These are phyloP conservation scores for Champsocephalus esox DNA, from an alignment of 2,797 vertebrate species.

Conservation along the genomic window DNA sequence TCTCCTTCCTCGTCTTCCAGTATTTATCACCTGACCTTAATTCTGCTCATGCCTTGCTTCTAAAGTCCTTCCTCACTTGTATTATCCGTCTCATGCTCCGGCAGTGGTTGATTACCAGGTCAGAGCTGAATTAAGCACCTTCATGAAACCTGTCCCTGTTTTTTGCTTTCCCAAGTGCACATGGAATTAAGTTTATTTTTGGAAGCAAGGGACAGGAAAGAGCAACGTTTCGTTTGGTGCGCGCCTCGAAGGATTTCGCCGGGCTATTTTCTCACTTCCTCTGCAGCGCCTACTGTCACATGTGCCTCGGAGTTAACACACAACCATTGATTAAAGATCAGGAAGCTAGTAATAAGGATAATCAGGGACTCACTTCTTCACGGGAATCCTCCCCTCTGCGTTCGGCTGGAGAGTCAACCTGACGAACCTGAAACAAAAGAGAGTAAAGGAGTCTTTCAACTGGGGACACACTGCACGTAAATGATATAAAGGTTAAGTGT, in stretches of 20 bases:
- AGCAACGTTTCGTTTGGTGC: constrained; percentile 72
- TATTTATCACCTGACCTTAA: constrained; percentile 46
- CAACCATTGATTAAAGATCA: constrained; percentile 21
- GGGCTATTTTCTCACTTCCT: constrained; percentile 60
- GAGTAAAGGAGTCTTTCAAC: too few species aligned
- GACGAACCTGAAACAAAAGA: constrained; percentile 80
- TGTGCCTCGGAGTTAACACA: constrained; percentile 21
- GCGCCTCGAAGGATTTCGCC: constrained; percentile 62
- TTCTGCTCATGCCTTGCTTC: constrained; percentile 39
- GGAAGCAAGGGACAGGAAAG: constrained; percentile 72
- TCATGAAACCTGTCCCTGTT: constrained; percentile 78
- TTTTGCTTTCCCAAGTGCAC: constrained; percentile 78
- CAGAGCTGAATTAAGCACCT: constrained; percentile 79
- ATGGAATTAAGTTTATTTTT: constrained; percentile 76
- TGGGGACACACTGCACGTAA: too few species aligned
- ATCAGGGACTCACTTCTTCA: constrained; percentile 92
- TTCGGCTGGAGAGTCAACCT: constrained; percentile 94
- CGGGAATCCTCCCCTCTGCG: constrained; percentile 93
- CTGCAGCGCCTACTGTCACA: constrained; percentile 14
- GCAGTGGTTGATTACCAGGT: constrained; percentile 75
- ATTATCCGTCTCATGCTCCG: constrained; percentile 55
- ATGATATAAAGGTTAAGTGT: too few species aligned
- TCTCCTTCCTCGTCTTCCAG: constrained; percentile 9
- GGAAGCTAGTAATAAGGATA: not conserved
- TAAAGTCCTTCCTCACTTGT: constrained; percentile 48